Conservation (phyloP, 2,888 invertebrate genomes). For the Tupiocoris notatus region DNA sequence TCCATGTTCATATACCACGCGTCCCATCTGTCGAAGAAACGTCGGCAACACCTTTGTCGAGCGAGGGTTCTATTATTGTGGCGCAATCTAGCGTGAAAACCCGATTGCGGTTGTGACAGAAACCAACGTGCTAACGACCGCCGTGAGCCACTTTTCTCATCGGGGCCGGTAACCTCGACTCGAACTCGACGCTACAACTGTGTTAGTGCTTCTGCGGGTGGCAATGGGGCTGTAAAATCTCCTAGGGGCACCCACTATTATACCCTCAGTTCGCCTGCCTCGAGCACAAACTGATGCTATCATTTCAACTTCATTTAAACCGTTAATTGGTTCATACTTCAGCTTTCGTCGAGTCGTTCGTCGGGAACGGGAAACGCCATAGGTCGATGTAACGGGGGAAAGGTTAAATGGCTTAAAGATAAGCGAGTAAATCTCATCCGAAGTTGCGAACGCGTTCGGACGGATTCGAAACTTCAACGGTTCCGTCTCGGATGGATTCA, state of each 20-base stretch:
- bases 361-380: conserved; percentile 5
- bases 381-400: conserved; percentile 1
- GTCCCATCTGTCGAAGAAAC: not conserved
- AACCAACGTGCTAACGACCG: conserved; percentile 16
- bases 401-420: conserved; percentile 10
- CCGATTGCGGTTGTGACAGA: conserved; percentile 1
- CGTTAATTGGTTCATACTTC: conserved; percentile 28
- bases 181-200: too few relatives aligned
- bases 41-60: not conserved
- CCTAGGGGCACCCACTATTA: not conserved
- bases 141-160: not conserved
- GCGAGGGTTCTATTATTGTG: not conserved
- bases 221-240: conserved; percentile 3
- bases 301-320: conserved; percentile 27
- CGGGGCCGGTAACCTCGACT: not conserved
- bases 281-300: conserved; percentile 19
- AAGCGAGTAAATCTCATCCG: not conserved
- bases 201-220: not conserved
- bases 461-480: too few relatives aligned
- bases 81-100: not conserved
- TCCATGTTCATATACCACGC: not conserved
- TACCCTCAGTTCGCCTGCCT: not conserved
- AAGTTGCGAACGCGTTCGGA: not conserved
- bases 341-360: not conserved
- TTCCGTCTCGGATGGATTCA: too few relatives aligned